Evolutionary conservation across 1,140 invertebrate species (phyloP).

Genomic region (Trichonephila clavipes): DNA sequence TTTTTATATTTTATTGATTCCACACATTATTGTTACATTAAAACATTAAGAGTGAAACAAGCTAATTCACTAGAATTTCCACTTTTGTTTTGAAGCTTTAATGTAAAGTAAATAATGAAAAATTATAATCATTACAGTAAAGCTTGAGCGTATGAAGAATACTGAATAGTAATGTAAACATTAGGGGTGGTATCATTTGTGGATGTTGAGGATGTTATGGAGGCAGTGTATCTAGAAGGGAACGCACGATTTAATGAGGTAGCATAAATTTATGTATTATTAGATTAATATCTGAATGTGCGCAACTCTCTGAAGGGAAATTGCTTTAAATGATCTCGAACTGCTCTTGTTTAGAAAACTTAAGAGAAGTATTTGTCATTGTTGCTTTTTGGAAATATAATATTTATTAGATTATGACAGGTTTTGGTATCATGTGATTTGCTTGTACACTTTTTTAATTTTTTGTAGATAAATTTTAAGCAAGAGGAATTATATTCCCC

Average conservation of each 20-base stretch:
- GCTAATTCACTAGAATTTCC: not conserved
- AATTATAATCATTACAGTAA: conserved; percentile 72
- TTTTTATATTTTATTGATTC: not conserved
- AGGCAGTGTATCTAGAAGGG: conserved; percentile 39
- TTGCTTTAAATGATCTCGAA: not conserved
- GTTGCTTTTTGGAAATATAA: not conserved
- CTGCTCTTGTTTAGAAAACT: not conserved
- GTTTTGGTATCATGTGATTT: not conserved
- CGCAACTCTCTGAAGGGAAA: not conserved
- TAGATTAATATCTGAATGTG: conserved; percentile 73
- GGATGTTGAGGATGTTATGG: not conserved
- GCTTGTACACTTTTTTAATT: no score
- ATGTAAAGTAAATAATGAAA: not conserved
- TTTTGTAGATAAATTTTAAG: no score
- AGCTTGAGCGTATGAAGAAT: conserved; percentile 4
- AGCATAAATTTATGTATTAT: conserved; percentile 76
- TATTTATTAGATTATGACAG: not conserved
- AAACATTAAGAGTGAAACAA: not conserved
- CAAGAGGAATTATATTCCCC: no score
- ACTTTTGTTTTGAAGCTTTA: not conserved
- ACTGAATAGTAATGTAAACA: conserved; percentile 76
- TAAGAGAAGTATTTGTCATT: not conserved
- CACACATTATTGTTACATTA: not conserved
- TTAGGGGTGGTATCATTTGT: conserved; percentile 72
- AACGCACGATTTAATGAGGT: conserved; percentile 67